Base-by-base conservation (phyloP, 1,140 invertebrate species). In the Pristionchus pacificus region DNA sequence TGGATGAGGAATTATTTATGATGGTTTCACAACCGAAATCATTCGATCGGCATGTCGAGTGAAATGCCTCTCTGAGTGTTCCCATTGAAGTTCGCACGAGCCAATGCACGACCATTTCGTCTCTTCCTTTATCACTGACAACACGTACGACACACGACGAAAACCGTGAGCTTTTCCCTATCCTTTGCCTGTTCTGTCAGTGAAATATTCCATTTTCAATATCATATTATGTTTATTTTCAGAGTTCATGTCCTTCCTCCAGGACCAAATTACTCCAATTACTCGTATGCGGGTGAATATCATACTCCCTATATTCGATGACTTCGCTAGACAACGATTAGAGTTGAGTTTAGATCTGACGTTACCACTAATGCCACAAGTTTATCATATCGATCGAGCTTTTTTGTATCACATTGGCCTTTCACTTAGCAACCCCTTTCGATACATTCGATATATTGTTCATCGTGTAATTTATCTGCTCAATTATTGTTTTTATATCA, bases 111-210 rank as follows among this genome's bases (percentile, higher is more conserved):
- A 63, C 27, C 74, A 75, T 64, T 66, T 68, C 27, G 68, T 75
- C 65, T 68, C 71, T n/a, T 72, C 74, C 13, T 75, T 75, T 58
- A 65, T 72, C n/a, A 75, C 74, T 2, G 74, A 75, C 59, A n/a
- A n/a, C n/a, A 75, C 74, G n/a, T 75, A 75, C 60, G 74, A 75
- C 33, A 74, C 74, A 1, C 67, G 59, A 27, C n/a, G 59, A 29
- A 67, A 67, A 59, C n/a, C 38, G 38, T 49, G 38, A 49, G 38
- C 6, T 10, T 49, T 10, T 49, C 25, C 25, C 0, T 27, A 27
- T 61, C 10, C 60, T 61, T 24, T 61, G 15, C 60, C 25, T 24
- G 25, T 6, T 27, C 10, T 61, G 19, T 61, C 65, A 60, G 57
- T 58, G 1, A 73, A 73, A 49, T 49, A 49, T 57, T 73, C 31